phyloP scores from a whole-genome alignment of 2,113 vertebrate species.

The Lepus americanus region DNA sequence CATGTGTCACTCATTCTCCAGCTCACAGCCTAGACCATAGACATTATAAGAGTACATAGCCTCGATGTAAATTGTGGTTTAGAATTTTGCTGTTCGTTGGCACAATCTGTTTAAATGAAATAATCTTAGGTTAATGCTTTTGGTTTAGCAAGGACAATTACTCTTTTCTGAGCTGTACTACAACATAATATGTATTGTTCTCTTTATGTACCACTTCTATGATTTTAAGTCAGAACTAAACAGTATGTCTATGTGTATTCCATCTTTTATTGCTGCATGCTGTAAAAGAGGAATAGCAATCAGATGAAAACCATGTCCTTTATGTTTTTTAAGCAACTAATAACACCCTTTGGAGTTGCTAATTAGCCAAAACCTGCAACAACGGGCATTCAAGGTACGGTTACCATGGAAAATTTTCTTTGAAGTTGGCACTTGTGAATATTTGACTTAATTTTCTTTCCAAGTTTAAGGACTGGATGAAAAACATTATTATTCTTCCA shows the following conservation, averaged over 20 bases:
- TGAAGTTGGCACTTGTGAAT: constrained; percentile 91
- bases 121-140: constrained; percentile 71
- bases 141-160: constrained; percentile 78
- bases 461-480: constrained; percentile 81
- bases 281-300: constrained; percentile 86
- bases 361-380: constrained; percentile 92
- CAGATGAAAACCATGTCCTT: constrained; percentile 85
- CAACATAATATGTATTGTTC: constrained; percentile 61
- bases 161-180: constrained; percentile 77
- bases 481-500: constrained; percentile 86
- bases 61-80: constrained; percentile 39
- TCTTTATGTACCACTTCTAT: constrained; percentile 80
- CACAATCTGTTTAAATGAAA: constrained; percentile 77
- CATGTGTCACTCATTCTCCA: constrained; percentile 53
- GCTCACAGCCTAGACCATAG: constrained; percentile 7
- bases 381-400: constrained; percentile 89
- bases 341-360: constrained; percentile 91
- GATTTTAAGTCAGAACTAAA: constrained; percentile 75
- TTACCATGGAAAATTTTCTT: constrained; percentile 91
- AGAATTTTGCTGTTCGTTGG: constrained; percentile 17
- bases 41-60: constrained; percentile 10
- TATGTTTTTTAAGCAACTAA: constrained; percentile 90
- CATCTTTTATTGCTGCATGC: constrained; percentile 31
- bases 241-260: not conserved
- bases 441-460: constrained; percentile 87